Percentiles rank a stretch among this genome's conserved stretches.
Evolutionary conservation across 2,888 invertebrate genomes (phyloP).

Genomic region (Drosophila melanosoma): DNA sequence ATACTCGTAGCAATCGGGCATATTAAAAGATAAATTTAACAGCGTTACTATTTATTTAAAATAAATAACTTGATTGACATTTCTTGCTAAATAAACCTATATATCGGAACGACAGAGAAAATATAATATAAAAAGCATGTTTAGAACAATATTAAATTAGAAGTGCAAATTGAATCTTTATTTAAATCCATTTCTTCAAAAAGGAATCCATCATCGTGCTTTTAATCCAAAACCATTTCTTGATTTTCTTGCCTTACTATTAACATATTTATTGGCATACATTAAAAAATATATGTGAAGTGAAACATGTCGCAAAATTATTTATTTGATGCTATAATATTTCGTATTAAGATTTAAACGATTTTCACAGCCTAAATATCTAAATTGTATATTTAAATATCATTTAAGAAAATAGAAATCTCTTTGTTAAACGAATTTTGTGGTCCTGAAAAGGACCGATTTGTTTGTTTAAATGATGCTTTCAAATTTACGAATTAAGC

Average conservation of each 20-base stretch:
- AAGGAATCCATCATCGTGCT: not conserved
- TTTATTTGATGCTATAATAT: not conserved
- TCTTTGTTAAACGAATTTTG: conserved; percentile 20
- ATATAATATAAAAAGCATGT: not conserved
- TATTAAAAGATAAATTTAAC: not conserved
- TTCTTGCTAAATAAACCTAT: no score
- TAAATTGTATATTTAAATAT: not conserved
- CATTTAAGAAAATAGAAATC: conserved; percentile 19
- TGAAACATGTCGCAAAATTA: not conserved
- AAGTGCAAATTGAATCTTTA: not conserved
- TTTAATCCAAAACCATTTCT: not conserved
- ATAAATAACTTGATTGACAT: no score
- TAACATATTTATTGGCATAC: not conserved
- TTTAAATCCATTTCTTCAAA: not conserved
- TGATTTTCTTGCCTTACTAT: not conserved
- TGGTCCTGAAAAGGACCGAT: conserved; percentile 55
- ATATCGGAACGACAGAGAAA: no score
- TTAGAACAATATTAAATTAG: no score
- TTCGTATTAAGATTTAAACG: not conserved
- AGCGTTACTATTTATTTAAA: not conserved
- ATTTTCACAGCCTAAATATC: not conserved
- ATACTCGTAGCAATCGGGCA: not conserved
- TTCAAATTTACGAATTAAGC: conserved; percentile 87
- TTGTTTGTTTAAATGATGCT: conserved; percentile 11
- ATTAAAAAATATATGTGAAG: not conserved